Percentiles rank a stretch among this genome's conserved stretches.
phyloP scores from a whole-genome alignment of 2,797 vertebrate genomes.

The Acanthurus tractus region DNA sequence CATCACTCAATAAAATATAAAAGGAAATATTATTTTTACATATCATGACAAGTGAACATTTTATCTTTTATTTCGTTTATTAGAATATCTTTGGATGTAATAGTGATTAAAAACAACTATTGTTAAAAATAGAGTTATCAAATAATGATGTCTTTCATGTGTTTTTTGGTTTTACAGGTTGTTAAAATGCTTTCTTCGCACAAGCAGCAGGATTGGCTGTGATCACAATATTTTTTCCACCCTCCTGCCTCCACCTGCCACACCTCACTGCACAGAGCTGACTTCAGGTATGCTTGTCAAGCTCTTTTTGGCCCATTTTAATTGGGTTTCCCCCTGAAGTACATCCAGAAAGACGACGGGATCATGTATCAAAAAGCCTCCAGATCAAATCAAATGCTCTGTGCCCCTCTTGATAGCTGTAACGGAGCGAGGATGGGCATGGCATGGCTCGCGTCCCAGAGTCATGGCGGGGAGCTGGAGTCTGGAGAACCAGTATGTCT shows the following conservation, averaged over 20 bases:
- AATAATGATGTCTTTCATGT: neutral
- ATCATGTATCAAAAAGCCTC: constrained; percentile 46
- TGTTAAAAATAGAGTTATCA: too few relatives aligned
- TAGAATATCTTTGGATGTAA: neutral
- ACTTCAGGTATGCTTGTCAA: constrained; percentile 55
- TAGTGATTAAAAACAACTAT: neutral
- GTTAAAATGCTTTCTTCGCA: constrained; percentile 28
- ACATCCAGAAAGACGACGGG: constrained; percentile 45
- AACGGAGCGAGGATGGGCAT: constrained; percentile 52
- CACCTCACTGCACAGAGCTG: constrained; percentile 49
- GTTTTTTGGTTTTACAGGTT: constrained; percentile 36
- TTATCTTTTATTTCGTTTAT: neutral
- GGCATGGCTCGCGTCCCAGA: constrained; percentile 77
- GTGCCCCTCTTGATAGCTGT: constrained; percentile 41
- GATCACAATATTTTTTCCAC: constrained; percentile 1
- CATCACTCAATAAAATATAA: constrained; percentile 56
- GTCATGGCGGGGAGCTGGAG: constrained; percentile 63
- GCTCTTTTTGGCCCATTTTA: constrained; percentile 46
- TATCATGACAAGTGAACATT: constrained; percentile 21
- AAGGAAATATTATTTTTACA: constrained; percentile 12
- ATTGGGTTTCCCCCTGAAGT: constrained; percentile 58
- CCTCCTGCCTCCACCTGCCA: constrained; percentile 34
- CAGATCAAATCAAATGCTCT: constrained; percentile 52
- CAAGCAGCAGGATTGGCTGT: constrained; percentile 25
- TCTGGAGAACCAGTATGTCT: constrained; percentile 77